Evolutionary conservation across 2,797 vertebrate genomes (phyloP).

Genomic region (Oryzias sinensis): DNA sequence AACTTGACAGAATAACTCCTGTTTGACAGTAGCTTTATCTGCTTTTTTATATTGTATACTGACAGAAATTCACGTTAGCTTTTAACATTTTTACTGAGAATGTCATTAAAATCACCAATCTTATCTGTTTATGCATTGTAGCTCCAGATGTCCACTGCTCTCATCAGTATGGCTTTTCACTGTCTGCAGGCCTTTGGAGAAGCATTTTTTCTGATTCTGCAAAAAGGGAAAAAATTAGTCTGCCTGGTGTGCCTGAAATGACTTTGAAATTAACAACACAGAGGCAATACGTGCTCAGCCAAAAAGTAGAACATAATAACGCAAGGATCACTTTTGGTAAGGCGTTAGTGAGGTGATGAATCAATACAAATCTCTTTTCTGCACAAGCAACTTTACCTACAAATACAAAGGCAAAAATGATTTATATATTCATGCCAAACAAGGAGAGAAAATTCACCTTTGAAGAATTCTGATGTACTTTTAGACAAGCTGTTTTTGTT

Average conservation of each 20-base stretch:
- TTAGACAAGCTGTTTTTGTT: not conserved
- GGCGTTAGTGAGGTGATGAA: conserved; percentile 38
- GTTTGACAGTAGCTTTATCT: too few species aligned
- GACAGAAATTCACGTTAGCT: too few species aligned
- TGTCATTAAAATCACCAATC: too few species aligned
- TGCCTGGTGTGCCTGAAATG: conserved; percentile 66
- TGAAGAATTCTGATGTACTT: not conserved
- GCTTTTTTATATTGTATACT: too few species aligned
- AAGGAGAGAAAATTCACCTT: not conserved
- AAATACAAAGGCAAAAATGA: too few species aligned
- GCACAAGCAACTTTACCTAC: conserved; percentile 7
- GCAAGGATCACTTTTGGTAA: conserved; percentile 52
- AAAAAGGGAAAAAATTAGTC: conserved; percentile 60
- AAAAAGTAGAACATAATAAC: conserved; percentile 57
- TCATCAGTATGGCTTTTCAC: too few species aligned
- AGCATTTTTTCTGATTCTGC: too few species aligned
- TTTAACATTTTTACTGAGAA: too few species aligned
- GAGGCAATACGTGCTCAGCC: conserved; percentile 58
- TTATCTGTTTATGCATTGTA: too few species aligned
- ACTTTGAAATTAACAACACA: conserved; percentile 65
- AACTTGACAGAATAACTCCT: too few species aligned
- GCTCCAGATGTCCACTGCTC: too few species aligned
- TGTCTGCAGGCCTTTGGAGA: too few species aligned
- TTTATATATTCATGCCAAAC: not conserved
- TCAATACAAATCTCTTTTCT: conserved; percentile 1